Evolutionary conservation across 2,888 invertebrate genomes (phyloP).

Genomic region (Conus canariensis): DNA sequence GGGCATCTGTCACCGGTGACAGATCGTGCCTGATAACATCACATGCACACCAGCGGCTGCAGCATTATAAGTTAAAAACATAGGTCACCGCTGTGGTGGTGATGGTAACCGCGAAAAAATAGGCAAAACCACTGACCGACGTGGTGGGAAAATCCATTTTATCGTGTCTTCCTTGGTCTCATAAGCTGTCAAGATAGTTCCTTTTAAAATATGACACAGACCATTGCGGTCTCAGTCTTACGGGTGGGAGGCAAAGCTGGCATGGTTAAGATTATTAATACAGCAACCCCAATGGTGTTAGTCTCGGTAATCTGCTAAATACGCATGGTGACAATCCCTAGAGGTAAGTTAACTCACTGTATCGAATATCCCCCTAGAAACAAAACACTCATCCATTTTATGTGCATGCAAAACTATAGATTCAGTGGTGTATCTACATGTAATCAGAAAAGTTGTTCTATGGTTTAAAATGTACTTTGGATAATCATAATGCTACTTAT

Average conservation of each 20-base stretch:
- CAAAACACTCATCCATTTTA: conserved; percentile 6
- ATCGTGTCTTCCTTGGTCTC: conserved; percentile 42
- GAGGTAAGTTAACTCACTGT: background rate
- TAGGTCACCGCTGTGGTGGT: conserved; percentile 36
- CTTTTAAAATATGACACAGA: conserved; percentile 22
- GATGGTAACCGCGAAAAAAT: conserved; percentile 40
- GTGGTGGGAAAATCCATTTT: conserved; percentile 41
- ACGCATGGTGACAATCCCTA: conserved; percentile 27
- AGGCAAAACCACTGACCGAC: conserved; percentile 40
- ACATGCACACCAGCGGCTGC: conserved; percentile 16
- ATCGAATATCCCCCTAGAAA: background rate
- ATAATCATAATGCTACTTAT: too few relatives aligned
- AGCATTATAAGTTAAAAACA: conserved; percentile 42
- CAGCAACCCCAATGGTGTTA: conserved; percentile 27
- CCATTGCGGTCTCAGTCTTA: background rate
- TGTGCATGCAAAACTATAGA: conserved; percentile 18
- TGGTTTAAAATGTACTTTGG: too few relatives aligned
- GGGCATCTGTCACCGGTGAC: conserved; percentile 38
- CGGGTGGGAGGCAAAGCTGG: conserved; percentile 26
- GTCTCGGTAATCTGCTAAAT: conserved; percentile 17
- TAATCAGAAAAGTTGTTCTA: too few relatives aligned
- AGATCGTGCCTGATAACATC: conserved; percentile 32
- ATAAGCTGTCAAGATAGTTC: conserved; percentile 33
- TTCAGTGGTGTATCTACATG: background rate
- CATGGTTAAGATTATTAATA: conserved; percentile 11